Conservation (phyloP, 2,888 invertebrate species). For the Lasioglossum figueresi region DNA sequence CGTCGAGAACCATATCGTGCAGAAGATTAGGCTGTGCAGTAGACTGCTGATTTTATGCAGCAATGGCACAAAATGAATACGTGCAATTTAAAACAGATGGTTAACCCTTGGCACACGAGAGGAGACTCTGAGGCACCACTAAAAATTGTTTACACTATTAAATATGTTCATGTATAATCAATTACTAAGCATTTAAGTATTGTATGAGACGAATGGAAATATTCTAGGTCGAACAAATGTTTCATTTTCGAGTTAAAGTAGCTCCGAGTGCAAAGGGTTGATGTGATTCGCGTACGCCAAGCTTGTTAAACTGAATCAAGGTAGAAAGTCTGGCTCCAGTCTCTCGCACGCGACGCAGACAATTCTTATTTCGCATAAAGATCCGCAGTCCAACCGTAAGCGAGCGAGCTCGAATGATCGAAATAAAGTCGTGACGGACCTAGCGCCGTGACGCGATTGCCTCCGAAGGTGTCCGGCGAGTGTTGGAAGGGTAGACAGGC, state of each 20-base stretch:
- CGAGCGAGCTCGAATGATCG: neutral
- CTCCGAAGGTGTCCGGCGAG: constrained; percentile 72
- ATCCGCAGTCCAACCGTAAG: neutral
- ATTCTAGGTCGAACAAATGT: no score
- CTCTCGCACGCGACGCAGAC: neutral
- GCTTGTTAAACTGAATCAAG: no score
- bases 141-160: no score
- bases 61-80: neutral
- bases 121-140: no score
- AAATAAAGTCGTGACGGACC: constrained; percentile 38
- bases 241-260: no score
- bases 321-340: neutral
- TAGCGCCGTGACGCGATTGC: constrained; percentile 71
- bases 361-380: neutral
- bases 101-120: no score
- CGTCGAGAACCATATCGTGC: neutral
- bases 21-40: neutral
- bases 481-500: constrained; percentile 87
- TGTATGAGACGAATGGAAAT: no score
- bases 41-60: neutral
- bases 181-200: no score
- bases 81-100: no score
- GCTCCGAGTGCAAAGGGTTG: no score
- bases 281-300: neutral
- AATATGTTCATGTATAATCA: no score